phyloP scores from a whole-genome alignment of 92 coral and sea anemone species.

The Porites cylindrica region DNA sequence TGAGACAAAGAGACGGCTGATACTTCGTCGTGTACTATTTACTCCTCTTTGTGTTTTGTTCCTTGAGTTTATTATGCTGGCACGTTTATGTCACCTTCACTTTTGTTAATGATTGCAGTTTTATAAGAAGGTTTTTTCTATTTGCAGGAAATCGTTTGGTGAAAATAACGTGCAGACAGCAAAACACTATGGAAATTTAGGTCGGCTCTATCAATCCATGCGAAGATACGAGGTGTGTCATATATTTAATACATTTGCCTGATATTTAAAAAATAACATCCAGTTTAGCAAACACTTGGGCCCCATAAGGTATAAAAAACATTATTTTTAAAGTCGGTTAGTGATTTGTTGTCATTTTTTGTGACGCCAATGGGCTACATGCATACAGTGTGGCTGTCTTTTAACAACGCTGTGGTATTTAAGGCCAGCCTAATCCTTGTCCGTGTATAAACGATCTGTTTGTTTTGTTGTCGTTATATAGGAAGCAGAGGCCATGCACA shows the following conservation, averaged over 20 bases:
- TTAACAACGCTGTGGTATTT: too few species aligned
- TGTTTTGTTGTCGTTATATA: conserved; percentile 17
- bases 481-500: conserved; percentile 99
- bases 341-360: not conserved
- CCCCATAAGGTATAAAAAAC: too few species aligned
- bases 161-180: conserved; percentile 99
- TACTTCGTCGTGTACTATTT: too few species aligned
- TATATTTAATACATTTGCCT: not conserved
- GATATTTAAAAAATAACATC: too few species aligned
- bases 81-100: not conserved
- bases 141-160: conserved; percentile 92
- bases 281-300: too few species aligned
- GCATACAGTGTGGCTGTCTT: too few species aligned
- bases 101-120: not conserved
- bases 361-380: not conserved
- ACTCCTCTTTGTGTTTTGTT: too few species aligned
- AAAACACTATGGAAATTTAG: conserved; percentile 98
- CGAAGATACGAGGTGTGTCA: conserved; percentile 78
- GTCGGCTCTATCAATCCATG: conserved; percentile 99
- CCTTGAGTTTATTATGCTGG: too few species aligned
- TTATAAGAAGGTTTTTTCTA: not conserved
- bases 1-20: too few species aligned
- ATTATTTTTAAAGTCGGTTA: not conserved
- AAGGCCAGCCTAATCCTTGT: too few species aligned
- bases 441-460: not conserved